phyloP scores from a whole-genome alignment of 2,888 invertebrate genomes.

The Calliphora vomitoria region DNA sequence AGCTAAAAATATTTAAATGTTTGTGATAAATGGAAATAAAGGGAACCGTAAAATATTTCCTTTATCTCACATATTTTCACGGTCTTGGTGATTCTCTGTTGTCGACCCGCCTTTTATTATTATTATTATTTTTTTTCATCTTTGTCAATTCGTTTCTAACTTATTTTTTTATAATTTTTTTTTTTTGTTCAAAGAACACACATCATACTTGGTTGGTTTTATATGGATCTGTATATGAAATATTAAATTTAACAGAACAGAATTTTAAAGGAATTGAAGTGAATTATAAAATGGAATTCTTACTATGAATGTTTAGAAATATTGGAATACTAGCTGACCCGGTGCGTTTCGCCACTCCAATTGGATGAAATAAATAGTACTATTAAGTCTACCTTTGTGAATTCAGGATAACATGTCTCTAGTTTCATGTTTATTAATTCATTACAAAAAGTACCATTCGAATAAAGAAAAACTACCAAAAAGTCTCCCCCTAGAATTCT shows the following conservation, averaged over 20 bases:
- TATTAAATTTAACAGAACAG: not conserved
- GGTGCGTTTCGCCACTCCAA: too few species aligned
- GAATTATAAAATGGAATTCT: not conserved
- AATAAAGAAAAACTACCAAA: too few species aligned
- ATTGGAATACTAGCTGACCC: too few species aligned
- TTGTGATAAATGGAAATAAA: conserved; percentile 37
- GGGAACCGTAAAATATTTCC: conserved; percentile 52
- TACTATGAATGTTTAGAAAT: too few species aligned
- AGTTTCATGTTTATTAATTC: too few species aligned
- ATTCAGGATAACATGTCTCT: too few species aligned
- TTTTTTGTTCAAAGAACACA: conserved; percentile 17
- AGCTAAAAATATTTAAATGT: conserved; percentile 55
- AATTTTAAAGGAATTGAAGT: conserved; percentile 21
- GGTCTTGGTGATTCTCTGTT: conserved; percentile 40
- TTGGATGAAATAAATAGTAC: too few species aligned
- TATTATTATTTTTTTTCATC: not conserved
- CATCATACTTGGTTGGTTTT: conserved; percentile 2
- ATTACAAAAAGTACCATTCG: too few species aligned
- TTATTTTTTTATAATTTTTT: too few species aligned
- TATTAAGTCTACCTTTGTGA: too few species aligned
- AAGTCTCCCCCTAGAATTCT: too few species aligned
- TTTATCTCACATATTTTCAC: conserved; percentile 52
- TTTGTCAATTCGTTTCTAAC: conserved; percentile 62
- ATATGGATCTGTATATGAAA: not conserved
- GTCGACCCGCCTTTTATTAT: conserved; percentile 8